A percentile compares a stretch with the other conserved stretches of the same genome.
phyloP scores from a whole-genome alignment of 2,888 invertebrate species.

The Hemistola chrysoprasaria region DNA sequence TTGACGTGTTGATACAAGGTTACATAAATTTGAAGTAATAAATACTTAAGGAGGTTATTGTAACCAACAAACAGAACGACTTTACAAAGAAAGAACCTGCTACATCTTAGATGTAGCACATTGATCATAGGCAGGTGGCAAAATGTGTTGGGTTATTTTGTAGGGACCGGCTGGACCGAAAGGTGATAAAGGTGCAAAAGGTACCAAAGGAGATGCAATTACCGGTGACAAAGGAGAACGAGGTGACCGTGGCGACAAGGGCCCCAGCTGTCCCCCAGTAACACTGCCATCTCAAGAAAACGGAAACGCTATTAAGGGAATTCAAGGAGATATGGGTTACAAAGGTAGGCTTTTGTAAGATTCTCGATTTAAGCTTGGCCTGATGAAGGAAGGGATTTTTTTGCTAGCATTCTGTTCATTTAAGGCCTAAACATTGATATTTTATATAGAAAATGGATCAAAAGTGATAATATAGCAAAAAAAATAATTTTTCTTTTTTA shows the following conservation, averaged over 20 bases:
- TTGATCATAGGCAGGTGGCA: slow-evolving; percentile 5
- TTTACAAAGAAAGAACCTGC: too few relatives aligned
- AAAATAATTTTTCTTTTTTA: neutral
- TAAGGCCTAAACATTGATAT: too few relatives aligned
- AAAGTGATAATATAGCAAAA: too few relatives aligned
- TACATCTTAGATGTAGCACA: too few relatives aligned
- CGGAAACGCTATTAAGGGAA: slow-evolving; percentile 64
- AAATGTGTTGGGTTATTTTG: neutral
- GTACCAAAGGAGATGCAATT: slow-evolving; percentile 76
- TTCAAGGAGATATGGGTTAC: slow-evolving; percentile 77
- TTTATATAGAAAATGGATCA: too few relatives aligned
- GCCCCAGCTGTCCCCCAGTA: slow-evolving; percentile 59
- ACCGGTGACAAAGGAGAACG: slow-evolving; percentile 85
- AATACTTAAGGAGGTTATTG: too few relatives aligned
- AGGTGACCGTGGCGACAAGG: slow-evolving; percentile 77
- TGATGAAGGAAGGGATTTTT: too few relatives aligned
- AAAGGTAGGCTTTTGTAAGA: slow-evolving; percentile 57
- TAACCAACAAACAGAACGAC: too few relatives aligned
- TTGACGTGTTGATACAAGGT: too few relatives aligned
- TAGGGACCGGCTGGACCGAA: slow-evolving; percentile 86
- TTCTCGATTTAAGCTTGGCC: too few relatives aligned
- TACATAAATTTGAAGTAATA: too few relatives aligned
- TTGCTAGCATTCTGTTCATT: too few relatives aligned
- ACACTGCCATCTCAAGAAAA: slow-evolving; percentile 54
- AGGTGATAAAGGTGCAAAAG: slow-evolving; percentile 87